These are phyloP conservation scores for Passer montanus DNA, from an alignment of 2,113 vertebrate genomes.

Conservation along the genomic window DNA sequence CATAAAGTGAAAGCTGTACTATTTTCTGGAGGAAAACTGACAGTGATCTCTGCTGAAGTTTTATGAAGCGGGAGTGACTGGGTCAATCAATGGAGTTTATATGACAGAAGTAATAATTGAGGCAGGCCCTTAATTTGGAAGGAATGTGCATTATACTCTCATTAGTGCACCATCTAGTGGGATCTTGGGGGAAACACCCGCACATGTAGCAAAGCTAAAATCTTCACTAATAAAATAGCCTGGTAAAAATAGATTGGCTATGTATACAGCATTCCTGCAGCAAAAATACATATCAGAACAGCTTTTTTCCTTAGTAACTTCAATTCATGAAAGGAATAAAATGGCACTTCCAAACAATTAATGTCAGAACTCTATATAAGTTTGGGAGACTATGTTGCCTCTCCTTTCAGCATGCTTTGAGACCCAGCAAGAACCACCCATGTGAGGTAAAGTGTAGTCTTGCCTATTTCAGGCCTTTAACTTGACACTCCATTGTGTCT, in stretches of 20 bases:
- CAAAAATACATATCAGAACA: not conserved
- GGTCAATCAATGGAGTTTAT: not conserved
- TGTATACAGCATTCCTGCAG: not conserved
- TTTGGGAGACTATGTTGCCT: accelerated
- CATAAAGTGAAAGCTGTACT: not conserved
- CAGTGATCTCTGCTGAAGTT: not conserved
- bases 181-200: not conserved
- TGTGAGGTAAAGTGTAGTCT: not conserved
- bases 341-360: not conserved
- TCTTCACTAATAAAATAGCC: not conserved
- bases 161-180: not conserved
- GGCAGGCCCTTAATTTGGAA: not conserved
- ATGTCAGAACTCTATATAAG: not conserved
- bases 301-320: not conserved
- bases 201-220: accelerated
- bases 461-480: not conserved
- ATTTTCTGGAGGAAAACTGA: not conserved
- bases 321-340: not conserved
- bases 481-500: not conserved
- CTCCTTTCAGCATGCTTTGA: not conserved
- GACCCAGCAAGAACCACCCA: not conserved
- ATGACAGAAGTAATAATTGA: not conserved
- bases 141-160: not conserved
- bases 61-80: not conserved
- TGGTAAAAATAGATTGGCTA: not conserved